These are phyloP conservation scores for Drosophila navojoa DNA, from an alignment of 1,140 invertebrate genomes.

Conservation along the genomic window DNA sequence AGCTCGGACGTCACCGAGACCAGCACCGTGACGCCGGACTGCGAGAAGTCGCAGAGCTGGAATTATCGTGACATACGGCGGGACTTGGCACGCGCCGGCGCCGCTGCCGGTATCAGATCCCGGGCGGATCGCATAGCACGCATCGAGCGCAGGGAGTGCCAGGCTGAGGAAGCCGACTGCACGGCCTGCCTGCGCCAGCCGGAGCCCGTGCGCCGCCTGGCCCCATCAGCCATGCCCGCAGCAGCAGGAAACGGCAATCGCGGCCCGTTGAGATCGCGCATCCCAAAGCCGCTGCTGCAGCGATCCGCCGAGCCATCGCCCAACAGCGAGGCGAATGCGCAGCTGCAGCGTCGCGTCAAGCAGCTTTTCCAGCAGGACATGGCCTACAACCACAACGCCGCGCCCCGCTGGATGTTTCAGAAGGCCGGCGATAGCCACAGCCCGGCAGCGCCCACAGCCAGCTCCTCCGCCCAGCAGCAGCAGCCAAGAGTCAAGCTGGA, in stretches of 20 bases:
- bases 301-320: conserved; percentile 1
- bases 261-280: conserved; percentile 25
- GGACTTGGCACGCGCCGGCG: conserved; percentile 29
- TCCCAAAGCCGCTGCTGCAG: conserved; percentile 41
- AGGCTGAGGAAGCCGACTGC: conserved; percentile 11
- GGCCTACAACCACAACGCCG: conserved; percentile 13
- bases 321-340: conserved; percentile 46
- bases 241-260: neutral
- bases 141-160: conserved; percentile 55
- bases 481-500: conserved; percentile 60
- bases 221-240: neutral
- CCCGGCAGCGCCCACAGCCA: too few relatives aligned
- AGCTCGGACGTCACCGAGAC: conserved; percentile 39
- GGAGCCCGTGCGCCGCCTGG: conserved; percentile 16
- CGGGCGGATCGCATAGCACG: conserved; percentile 72
- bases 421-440: conserved; percentile 4
- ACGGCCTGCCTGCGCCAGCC: conserved; percentile 24
- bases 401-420: conserved; percentile 58
- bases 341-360: conserved; percentile 45
- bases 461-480: neutral
- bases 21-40: conserved; percentile 44
- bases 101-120: conserved; percentile 49
- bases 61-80: conserved; percentile 54
- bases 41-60: conserved; percentile 64
- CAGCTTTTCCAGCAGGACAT: conserved; percentile 50